Percentiles rank a stretch among this genome's conserved stretches.
phyloP scores from a whole-genome alignment of 2,797 vertebrate species.

The Tadarida brasiliensis region DNA sequence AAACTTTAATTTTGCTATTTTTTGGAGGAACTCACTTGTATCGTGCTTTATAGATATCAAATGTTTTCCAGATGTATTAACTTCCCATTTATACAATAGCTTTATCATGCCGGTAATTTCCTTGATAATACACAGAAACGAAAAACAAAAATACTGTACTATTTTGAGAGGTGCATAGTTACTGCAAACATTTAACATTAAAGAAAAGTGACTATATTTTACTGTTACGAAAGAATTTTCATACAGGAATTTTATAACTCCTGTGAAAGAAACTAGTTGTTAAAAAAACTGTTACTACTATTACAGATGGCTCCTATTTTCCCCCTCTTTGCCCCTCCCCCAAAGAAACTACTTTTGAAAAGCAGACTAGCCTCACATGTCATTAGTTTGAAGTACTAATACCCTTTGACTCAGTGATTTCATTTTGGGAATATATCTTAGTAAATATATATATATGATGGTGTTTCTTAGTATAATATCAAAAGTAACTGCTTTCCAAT shows the following conservation, averaged over 20 bases:
- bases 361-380: neutral
- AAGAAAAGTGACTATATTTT: neutral
- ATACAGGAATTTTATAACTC: neutral
- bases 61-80: neutral
- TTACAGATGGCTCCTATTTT: neutral
- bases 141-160: slow-evolving; percentile 24
- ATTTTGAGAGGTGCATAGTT: neutral
- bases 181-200: slow-evolving; percentile 6
- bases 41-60: neutral
- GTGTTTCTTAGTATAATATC: slow-evolving; percentile 7
- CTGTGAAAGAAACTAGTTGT: neutral
- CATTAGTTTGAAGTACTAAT: slow-evolving; percentile 21
- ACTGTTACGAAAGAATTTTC: slow-evolving; percentile 46
- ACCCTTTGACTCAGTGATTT: slow-evolving; percentile 13
- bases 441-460: neutral
- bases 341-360: neutral
- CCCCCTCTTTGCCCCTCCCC: neutral
- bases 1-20: slow-evolving; percentile 44
- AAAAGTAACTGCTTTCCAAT: neutral
- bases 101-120: slow-evolving; percentile 42
- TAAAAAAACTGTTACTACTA: neutral
- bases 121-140: slow-evolving; percentile 27
- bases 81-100: slow-evolving; percentile 5
- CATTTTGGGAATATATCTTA: slow-evolving; percentile 24
- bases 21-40: neutral